These are phyloP conservation scores for Gisinianus flammeolus DNA, from an alignment of 2,888 invertebrate genomes.

Conservation along the genomic window DNA sequence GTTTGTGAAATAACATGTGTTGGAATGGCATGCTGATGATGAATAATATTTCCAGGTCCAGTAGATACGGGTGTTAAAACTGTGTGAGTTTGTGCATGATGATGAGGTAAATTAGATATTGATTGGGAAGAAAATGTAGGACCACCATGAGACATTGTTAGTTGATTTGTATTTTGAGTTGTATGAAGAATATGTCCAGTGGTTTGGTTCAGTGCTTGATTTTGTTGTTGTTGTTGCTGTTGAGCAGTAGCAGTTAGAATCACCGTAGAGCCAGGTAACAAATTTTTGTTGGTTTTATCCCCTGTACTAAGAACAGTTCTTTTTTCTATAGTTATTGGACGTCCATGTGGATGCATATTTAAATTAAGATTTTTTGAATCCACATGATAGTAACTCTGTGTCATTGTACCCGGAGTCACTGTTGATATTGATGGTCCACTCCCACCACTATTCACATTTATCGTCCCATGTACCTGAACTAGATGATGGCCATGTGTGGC, in stretches of 20 bases:
- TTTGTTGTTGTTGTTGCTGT: slow-evolving; percentile 23
- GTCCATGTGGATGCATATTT: slow-evolving; percentile 42
- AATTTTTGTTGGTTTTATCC: slow-evolving; percentile 30
- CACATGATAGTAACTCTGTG: slow-evolving; percentile 50
- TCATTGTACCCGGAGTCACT: slow-evolving; percentile 41
- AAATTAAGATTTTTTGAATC: slow-evolving; percentile 50
- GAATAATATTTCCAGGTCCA: slow-evolving; percentile 3
- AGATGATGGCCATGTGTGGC: slow-evolving; percentile 46
- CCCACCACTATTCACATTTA: slow-evolving; percentile 47
- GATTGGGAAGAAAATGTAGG: background rate
- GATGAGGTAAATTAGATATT: background rate
- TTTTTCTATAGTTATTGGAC: slow-evolving; percentile 53
- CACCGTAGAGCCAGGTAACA: slow-evolving; percentile 49
- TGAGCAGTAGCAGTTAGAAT: slow-evolving; percentile 51
- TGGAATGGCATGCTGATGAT: slow-evolving; percentile 47
- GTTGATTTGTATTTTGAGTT: background rate
- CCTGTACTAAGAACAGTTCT: slow-evolving; percentile 40
- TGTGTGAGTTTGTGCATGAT: slow-evolving; percentile 18
- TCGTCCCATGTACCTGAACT: slow-evolving; percentile 55
- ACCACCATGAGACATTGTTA: background rate
- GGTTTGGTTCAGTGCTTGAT: slow-evolving; percentile 45
- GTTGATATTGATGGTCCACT: slow-evolving; percentile 41
- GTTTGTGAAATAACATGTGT: slow-evolving; percentile 56
- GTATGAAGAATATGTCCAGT: slow-evolving; percentile 13
- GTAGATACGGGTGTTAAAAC: slow-evolving; percentile 23